Conservation (phyloP, 2,797 vertebrate species). For the Poecile montanus region DNA sequence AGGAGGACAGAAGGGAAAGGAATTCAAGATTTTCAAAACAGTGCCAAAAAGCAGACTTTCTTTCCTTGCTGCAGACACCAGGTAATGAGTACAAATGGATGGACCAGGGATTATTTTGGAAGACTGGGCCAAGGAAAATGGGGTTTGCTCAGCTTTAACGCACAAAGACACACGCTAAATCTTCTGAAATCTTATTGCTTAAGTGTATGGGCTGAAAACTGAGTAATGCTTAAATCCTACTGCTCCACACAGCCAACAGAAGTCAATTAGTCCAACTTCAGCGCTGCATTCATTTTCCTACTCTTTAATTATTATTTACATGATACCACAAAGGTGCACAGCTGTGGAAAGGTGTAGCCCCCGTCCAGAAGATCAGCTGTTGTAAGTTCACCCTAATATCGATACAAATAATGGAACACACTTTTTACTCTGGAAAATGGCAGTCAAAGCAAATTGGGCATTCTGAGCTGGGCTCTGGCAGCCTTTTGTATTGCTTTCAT, state of each 20-base stretch:
- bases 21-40: constrained; percentile 43
- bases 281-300: not conserved
- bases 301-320: not conserved
- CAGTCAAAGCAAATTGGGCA: constrained; percentile 71
- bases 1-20: constrained; percentile 42
- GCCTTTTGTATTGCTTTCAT: constrained; percentile 71
- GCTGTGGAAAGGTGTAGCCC: not conserved
- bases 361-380: not conserved
- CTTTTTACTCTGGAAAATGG: constrained; percentile 62
- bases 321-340: not conserved
- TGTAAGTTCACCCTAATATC: constrained; percentile 10
- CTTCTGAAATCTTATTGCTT: constrained; percentile 13
- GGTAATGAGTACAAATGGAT: constrained; percentile 44
- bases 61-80: not conserved
- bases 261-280: not conserved
- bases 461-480: constrained; percentile 66
- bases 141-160: not conserved
- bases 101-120: constrained; percentile 31
- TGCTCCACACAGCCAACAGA: not conserved
- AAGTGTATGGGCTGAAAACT: constrained; percentile 26
- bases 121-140: constrained; percentile 15
- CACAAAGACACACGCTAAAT: not conserved
- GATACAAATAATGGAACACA: constrained; percentile 41
- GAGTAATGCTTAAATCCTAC: not conserved
- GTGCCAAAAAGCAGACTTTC: constrained; percentile 11